A percentile compares a stretch with the other conserved stretches of the same genome.
Evolutionary conservation across 2,888 invertebrate species (phyloP).

Genomic region (Therioaphis trifolii): DNA sequence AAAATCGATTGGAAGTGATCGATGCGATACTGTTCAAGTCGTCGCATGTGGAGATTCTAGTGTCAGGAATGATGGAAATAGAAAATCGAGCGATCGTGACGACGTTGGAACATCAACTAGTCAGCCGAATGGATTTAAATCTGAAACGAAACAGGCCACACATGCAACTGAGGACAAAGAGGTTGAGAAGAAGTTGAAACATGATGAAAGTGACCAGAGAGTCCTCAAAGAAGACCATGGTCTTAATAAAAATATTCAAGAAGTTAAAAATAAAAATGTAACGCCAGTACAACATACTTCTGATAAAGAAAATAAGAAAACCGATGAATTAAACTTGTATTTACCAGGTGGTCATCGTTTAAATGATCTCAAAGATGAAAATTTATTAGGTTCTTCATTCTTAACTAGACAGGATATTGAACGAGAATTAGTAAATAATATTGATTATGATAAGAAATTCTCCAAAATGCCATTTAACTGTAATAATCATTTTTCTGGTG

Average conservation of each 20-base stretch:
- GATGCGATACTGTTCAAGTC: slow-evolving; percentile 73
- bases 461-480: slow-evolving; percentile 51
- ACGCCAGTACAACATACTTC: slow-evolving; percentile 48
- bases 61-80: slow-evolving; percentile 69
- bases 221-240: slow-evolving; percentile 59
- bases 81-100: slow-evolving; percentile 70
- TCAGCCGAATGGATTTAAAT: slow-evolving; percentile 65
- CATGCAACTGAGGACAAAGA: slow-evolving; percentile 64
- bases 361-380: slow-evolving; percentile 61
- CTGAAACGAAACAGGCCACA: slow-evolving; percentile 63
- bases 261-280: slow-evolving; percentile 41
- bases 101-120: slow-evolving; percentile 69
- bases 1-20: slow-evolving; percentile 71
- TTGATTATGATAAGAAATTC: slow-evolving; percentile 55
- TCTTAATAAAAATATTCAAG: slow-evolving; percentile 54
- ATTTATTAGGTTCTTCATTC: slow-evolving; percentile 57
- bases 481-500: slow-evolving; percentile 61
- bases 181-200: slow-evolving; percentile 57
- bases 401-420: slow-evolving; percentile 60
- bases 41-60: slow-evolving; percentile 76
- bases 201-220: slow-evolving; percentile 48
- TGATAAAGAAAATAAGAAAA: slow-evolving; percentile 62
- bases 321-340: slow-evolving; percentile 57
- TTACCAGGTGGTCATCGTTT: slow-evolving; percentile 59
- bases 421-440: slow-evolving; percentile 52